Conservation (phyloP, 2,797 vertebrate genomes). For the Sardinella longiceps region DNA sequence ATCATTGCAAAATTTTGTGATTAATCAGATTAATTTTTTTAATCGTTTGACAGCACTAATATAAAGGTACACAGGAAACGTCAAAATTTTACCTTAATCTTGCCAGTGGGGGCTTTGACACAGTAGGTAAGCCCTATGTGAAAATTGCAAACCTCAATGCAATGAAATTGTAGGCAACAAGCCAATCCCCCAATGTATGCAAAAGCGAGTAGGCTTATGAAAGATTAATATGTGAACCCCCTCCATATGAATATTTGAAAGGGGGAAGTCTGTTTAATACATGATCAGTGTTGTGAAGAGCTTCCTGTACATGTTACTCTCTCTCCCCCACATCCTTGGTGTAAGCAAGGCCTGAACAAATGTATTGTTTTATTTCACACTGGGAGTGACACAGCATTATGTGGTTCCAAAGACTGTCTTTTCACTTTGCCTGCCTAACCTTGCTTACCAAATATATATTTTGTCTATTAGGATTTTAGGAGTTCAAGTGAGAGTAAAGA, state of each 20-base stretch:
- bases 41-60: no score
- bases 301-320: conserved; percentile 68
- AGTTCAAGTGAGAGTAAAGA: no score
- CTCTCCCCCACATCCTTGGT: conserved; percentile 54
- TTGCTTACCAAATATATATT: background rate
- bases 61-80: no score
- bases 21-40: no score
- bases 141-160: conserved; percentile 49
- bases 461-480: background rate
- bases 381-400: conserved; percentile 57
- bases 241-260: conserved; percentile 78
- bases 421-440: background rate
- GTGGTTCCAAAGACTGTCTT: background rate
- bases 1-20: no score
- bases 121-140: no score
- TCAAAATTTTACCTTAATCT: no score
- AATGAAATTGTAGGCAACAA: conserved; percentile 55
- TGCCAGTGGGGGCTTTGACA: no score
- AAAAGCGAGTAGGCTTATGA: conserved; percentile 72
- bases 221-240: conserved; percentile 78
- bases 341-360: background rate
- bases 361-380: conserved; percentile 48
- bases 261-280: conserved; percentile 75
- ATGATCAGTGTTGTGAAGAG: conserved; percentile 67
- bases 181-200: conserved; percentile 61